Percentiles rank a stretch among this genome's conserved stretches.
Evolutionary conservation across 2,888 invertebrate species (phyloP).

Genomic region (Acronicta alni): DNA sequence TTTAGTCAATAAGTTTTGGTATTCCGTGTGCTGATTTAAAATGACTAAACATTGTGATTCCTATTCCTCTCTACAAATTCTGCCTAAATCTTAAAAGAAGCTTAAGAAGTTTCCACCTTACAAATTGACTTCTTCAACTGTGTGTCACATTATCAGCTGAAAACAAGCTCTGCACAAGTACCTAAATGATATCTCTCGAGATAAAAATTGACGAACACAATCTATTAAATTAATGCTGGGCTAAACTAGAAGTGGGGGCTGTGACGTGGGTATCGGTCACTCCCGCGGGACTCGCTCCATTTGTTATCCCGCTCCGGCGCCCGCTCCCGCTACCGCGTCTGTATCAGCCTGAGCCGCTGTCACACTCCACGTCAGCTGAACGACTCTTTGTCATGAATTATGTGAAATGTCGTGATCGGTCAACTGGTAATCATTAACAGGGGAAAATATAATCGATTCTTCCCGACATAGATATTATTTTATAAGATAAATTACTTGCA

Average conservation of each 20-base stretch:
- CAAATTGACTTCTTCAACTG: background rate
- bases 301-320: conserved; percentile 64
- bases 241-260: conserved; percentile 56
- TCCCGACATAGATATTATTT: conserved; percentile 8
- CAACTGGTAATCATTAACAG: conserved; percentile 46
- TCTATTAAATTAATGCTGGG: conserved; percentile 73
- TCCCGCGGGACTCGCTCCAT: conserved; percentile 72
- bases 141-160: background rate
- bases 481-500: no score
- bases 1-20: no score
- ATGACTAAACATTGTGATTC: background rate
- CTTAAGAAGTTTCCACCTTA: no score
- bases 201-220: conserved; percentile 58
- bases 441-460: conserved; percentile 17
- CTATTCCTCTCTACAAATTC: background rate
- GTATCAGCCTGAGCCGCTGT: conserved; percentile 53
- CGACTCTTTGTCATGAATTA: conserved; percentile 75
- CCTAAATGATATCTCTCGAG: conserved; percentile 15
- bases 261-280: conserved; percentile 54
- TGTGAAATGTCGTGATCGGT: conserved; percentile 71
- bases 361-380: conserved; percentile 43
- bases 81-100: background rate
- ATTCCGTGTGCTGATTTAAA: background rate
- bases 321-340: conserved; percentile 45
- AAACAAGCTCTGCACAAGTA: conserved; percentile 1